A percentile compares a stretch with the other conserved stretches of the same genome.
These are phyloP conservation scores for Pollimyrus isidori DNA, from an alignment of 2,113 vertebrate genomes.

Conservation along the genomic window DNA sequence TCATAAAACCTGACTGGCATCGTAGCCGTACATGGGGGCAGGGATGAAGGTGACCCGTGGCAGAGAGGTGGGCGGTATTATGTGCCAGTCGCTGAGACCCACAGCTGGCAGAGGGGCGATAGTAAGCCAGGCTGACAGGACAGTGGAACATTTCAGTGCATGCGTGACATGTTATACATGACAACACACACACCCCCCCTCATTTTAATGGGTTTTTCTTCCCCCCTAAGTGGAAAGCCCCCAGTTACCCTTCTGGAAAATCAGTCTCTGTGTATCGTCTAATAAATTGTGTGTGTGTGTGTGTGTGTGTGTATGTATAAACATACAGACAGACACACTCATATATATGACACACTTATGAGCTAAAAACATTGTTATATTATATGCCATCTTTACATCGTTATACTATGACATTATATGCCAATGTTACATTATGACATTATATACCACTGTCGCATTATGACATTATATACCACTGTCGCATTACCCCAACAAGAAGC, in stretches of 20 bases:
- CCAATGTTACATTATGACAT: too few species aligned
- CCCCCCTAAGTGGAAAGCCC: neutral
- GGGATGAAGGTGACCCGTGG: constrained; percentile 42
- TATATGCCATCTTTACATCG: too few species aligned
- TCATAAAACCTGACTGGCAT: constrained; percentile 26
- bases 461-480: too few species aligned
- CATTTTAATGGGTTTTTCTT: neutral
- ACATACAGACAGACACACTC: neutral
- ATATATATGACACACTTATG: neutral
- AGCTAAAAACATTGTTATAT: too few species aligned
- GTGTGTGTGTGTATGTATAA: neutral
- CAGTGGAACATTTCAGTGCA: neutral
- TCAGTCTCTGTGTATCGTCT: constrained; percentile 12
- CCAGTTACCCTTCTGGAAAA: constrained; percentile 25
- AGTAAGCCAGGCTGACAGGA: neutral
- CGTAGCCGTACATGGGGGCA: constrained; percentile 25
- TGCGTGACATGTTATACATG: neutral
- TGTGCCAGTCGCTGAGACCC: constrained; percentile 8
- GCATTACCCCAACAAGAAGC: too few species aligned
- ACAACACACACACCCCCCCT: neutral
- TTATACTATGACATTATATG: too few species aligned
- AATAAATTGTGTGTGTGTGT: neutral
- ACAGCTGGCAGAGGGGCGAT: neutral
- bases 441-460: too few species aligned
- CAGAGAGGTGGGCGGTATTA: constrained; percentile 14